Base-by-base conservation (phyloP, 1,140 invertebrate genomes). In the Chionoecetes opilio region DNA sequence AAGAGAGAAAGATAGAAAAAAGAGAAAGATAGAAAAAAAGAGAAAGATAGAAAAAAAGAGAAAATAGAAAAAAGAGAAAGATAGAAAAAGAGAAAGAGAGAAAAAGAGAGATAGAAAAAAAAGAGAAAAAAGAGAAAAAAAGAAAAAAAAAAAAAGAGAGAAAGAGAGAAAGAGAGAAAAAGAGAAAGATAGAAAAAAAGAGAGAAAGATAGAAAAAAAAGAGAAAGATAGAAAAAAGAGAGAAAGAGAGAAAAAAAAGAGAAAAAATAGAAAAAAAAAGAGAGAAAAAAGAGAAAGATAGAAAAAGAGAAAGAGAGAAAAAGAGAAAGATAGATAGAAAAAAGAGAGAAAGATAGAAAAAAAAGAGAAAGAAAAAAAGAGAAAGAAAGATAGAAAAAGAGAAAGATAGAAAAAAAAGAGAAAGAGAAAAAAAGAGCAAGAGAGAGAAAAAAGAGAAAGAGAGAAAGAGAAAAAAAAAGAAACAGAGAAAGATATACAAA, bases 101-200 rank as follows among this genome's bases (percentile, higher is more conserved):
- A 85, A n/a, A 85, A n/a, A 85, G 82, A 85, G 82, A 85, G 82
- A 85, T 14, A 85, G 82, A 85, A n/a, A 85, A n/a, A 21, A n/a
- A 21, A 0, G 34, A n/a, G 34, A n/a, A 26, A 84, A 29, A 46
- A 84, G 82, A 85, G 82, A 85, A 26, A 85, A 0, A 85, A 26
- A 85, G 82, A 85, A 26, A 9, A 14, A 41, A 14, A 41, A 14
- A 41, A 14, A 41, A 14, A 41, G 38, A 41, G 38, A 41, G 38
- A 41, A 14, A 85, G 2, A 85, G 8, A 2, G 8, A 86, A 29
- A 86, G 84, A 86, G 84, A 86, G 84, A 86, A 29, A 86, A 29
- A 86, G 84, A 86, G 84, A 86, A 29, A 86, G 84, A 86, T 21
- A 86, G 46, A 53, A 17, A 53, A 17, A 53, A 17, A 53, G 46